A percentile compares a stretch with the other conserved stretches of the same genome.
Evolutionary conservation across 1,140 invertebrate species (phyloP).

Genomic region (Artemia franciscana): DNA sequence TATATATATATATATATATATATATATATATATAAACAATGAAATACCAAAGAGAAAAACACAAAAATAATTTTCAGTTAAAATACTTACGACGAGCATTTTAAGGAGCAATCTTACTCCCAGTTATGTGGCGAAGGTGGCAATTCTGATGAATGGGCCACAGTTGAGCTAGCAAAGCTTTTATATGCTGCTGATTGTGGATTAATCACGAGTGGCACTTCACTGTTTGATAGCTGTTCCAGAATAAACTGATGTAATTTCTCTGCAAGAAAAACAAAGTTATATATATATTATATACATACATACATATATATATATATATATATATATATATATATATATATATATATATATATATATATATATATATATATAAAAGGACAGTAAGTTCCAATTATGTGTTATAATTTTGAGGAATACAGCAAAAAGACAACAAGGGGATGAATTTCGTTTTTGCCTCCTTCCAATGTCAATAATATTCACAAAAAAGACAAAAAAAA

Average conservation of each 20-base stretch:
- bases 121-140: slow-evolving; percentile 91
- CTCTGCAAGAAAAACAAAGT: slow-evolving; percentile 42
- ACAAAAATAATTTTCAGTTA: too few relatives aligned
- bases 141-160: slow-evolving; percentile 86
- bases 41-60: too few relatives aligned
- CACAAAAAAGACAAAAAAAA: too few relatives aligned
- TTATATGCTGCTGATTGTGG: slow-evolving; percentile 96
- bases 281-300: too few relatives aligned
- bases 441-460: too few relatives aligned
- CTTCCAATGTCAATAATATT: too few relatives aligned
- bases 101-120: too few relatives aligned
- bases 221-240: slow-evolving; percentile 65
- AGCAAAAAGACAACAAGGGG: too few relatives aligned
- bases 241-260: slow-evolving; percentile 95
- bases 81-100: too few relatives aligned
- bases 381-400: too few relatives aligned
- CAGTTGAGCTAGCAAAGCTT: slow-evolving; percentile 93
- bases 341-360: not conserved
- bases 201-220: slow-evolving; percentile 95
- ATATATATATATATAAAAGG: slow-evolving; percentile 10
- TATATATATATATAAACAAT: too few relatives aligned
- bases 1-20: too few relatives aligned
- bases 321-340: not conserved
- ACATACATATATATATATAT: not conserved
- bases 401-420: slow-evolving; percentile 9